Evolutionary conservation across 2,888 invertebrate species (phyloP), one percentile per base, ranked within the genome.

Genomic region (Ceraclea dissimilis): DNA sequence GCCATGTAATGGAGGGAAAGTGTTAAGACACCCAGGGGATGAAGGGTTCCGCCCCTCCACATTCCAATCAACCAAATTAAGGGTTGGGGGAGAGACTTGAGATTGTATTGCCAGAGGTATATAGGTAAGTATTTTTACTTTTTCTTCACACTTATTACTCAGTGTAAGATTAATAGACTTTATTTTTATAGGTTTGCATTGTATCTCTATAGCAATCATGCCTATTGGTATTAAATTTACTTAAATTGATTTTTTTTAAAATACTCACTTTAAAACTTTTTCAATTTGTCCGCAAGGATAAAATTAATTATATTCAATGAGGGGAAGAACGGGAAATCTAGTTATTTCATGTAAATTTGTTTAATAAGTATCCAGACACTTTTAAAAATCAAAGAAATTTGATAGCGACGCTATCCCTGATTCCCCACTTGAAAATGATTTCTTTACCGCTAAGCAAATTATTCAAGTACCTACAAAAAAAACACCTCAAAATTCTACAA

Each of bases 1-100:
- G n/a, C n/a, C n/a, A n/a, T 26, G 26, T 26, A 26, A 8, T n/a
- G 13, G 13, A 39, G 13, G 5, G 39, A 39, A 39, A 39, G 39
- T 39, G 39, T 39, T 39, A 39, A 39, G 16, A 46, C 17, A 4
- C 49, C 20, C 18, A 8, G 19, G 55, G 55, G 50, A 51, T 8
- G 6, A n/a, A 26, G 46, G 31, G 50, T 33, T 31, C 33, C 8
- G 13, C 20, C 58, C 55, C 52, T 43, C 18, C 52, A 50, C 49
- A 59, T 56, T 61, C 51, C 57, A 61, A 61, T 61, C 61, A 59
- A 59, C 54, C 61, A 61, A 61, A 61, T 61, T 59, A 59, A 59
- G 57, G 57, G 55, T 54, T 52, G 54, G 20, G 49, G 51, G 8
- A 8, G 31, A 31, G 31, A 31, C 31, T 6, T 31, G 6, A 11